phyloP scores from a whole-genome alignment of 2,113 vertebrate genomes.

The Arenaria interpres region DNA sequence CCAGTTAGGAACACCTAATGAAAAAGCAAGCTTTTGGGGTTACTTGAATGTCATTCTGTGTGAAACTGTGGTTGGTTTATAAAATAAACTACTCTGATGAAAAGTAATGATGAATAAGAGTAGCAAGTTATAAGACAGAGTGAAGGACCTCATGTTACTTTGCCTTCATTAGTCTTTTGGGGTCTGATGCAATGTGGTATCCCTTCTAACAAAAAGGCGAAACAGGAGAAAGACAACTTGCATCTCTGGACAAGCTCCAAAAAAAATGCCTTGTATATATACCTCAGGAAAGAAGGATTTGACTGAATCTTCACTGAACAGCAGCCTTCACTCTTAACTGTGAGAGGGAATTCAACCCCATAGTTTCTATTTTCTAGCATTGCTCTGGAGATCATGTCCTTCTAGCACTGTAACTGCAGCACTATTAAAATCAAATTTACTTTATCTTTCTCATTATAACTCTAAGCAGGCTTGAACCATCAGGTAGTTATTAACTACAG shows the following conservation, averaged over 20 bases:
- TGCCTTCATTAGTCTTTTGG: background rate
- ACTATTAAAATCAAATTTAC: background rate
- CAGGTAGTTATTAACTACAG: background rate
- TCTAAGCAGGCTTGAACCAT: background rate
- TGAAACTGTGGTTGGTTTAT: background rate
- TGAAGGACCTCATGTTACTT: background rate
- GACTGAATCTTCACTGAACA: background rate
- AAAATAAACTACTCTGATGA: background rate
- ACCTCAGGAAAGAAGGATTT: background rate
- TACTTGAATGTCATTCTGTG: background rate
- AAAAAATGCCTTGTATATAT: background rate
- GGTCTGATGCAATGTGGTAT: background rate
- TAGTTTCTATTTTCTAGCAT: background rate
- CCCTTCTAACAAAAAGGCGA: background rate
- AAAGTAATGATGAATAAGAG: background rate
- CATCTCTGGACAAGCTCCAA: background rate
- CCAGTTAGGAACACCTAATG: rapidly evolving
- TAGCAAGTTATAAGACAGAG: background rate
- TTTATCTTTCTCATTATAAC: background rate
- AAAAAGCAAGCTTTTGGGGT: background rate
- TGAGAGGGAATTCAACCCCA: background rate
- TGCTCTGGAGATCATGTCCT: background rate
- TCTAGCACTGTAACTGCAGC: background rate
- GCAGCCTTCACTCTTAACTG: background rate
- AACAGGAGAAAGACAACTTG: background rate